Evolutionary conservation across 2,113 vertebrate species (phyloP), one percentile per base, ranked within the genome.

Genomic region (Pyxicephalus adspersus): DNA sequence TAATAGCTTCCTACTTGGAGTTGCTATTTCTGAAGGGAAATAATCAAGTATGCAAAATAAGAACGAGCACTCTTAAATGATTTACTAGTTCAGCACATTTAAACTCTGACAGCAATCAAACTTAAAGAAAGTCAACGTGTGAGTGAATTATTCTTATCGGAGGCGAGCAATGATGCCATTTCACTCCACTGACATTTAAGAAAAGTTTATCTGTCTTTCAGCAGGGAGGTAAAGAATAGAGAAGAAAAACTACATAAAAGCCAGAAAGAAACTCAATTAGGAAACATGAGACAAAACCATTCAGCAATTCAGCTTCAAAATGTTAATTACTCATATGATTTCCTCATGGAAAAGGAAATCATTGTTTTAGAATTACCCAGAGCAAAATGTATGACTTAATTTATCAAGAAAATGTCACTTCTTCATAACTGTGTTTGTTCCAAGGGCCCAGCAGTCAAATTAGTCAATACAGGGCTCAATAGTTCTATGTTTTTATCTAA

Each of bases 1-100:
- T 81, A 81, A 81, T 81, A 72, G 70, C 79, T 81, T 81, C 71
- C 70, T 64, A 81, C 70, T 81, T 74, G 45, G 31, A 81, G 70
- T 74, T 74, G 61, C 79, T 74, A 81, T 81, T 81, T 81, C 61
- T 74, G 70, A 74, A 65, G 79, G 25, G 79, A 81, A 81, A 74
- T 81, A 81, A 81, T 81, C 79, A 81, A 81, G 79, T 65, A 81
- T 74, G 79, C 70, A 81, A 81, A 81, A 52, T 45, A 74, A 81
- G 79, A 64, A 64, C 66, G 64, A 34, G 29, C 70, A 65, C 70
- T 54, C 50, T 57, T 18, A 51, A 81, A 74, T 81, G 79, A 64
- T 74, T 74, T 74, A 81, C 60, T 50, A 55, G 70, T 74, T 73
- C 68, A 74, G 60, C 70, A 81, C 61, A 65, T 74, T 65, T 72